Evolutionary conservation across 2,113 vertebrate species (phyloP).

Genomic region (Trachemys scripta): DNA sequence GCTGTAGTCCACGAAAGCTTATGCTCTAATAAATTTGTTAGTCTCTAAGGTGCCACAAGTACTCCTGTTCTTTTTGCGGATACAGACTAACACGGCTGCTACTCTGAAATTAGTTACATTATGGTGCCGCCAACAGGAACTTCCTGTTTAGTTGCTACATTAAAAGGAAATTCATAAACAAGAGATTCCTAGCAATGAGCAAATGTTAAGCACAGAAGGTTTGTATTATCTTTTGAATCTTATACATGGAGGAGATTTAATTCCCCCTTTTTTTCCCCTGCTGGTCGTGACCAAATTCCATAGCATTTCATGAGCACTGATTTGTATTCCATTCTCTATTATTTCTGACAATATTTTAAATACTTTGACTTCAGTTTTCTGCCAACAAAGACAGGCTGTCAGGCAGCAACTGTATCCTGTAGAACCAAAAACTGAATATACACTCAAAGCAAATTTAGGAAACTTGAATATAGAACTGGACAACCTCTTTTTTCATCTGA

Average conservation of each 20-base stretch:
- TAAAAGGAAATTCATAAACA: slow-evolving; percentile 44
- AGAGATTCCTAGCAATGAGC: slow-evolving; percentile 36
- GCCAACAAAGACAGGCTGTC: slow-evolving; percentile 24
- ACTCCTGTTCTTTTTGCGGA: too few relatives aligned
- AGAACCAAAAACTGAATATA: slow-evolving; percentile 3
- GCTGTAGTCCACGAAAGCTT: too few relatives aligned
- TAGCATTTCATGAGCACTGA: slow-evolving; percentile 16
- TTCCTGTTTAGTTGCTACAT: slow-evolving; percentile 40
- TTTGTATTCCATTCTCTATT: slow-evolving; percentile 51
- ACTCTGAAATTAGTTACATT: background rate
- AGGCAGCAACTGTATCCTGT: background rate
- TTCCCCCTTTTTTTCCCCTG: background rate
- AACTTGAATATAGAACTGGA: slow-evolving; percentile 27
- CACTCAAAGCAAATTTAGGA: slow-evolving; percentile 45
- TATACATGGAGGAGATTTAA: background rate
- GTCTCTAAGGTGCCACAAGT: too few relatives aligned
- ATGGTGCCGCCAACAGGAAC: slow-evolving; percentile 6
- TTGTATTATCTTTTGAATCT: slow-evolving; percentile 65
- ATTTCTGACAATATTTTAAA: slow-evolving; percentile 72
- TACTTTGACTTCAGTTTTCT: slow-evolving; percentile 48
- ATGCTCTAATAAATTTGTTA: too few relatives aligned
- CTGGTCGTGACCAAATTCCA: slow-evolving; percentile 35
- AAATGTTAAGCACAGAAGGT: slow-evolving; percentile 57
- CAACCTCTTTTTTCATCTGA: slow-evolving; percentile 57
- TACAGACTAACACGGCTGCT: too few relatives aligned